Conservation (phyloP, 2,113 vertebrate species). For the Vulpes vulpes region DNA sequence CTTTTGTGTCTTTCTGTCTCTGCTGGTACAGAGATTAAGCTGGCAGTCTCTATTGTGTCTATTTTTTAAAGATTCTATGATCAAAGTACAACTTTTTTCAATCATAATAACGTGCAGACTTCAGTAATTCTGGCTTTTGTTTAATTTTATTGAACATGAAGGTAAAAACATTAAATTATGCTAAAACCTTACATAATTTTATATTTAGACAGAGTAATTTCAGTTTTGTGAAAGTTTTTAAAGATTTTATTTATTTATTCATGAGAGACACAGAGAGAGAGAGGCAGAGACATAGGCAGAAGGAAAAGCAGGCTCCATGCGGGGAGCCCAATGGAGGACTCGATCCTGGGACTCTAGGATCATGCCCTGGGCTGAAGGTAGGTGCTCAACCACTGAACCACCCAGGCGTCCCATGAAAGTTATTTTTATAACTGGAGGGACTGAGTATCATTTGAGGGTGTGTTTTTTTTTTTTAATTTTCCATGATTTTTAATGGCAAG, state of each 20-base stretch:
- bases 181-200: conserved; percentile 4
- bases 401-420: neutral
- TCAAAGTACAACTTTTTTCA: neutral
- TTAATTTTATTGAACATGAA: conserved; percentile 3
- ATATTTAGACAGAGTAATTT: neutral
- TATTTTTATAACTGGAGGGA: neutral
- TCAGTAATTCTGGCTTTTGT: neutral
- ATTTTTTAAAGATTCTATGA: neutral
- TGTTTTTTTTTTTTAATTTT: neutral
- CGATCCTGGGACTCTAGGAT: too few relatives aligned
- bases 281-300: too few relatives aligned
- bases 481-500: neutral
- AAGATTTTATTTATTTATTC: too few relatives aligned
- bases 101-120: neutral
- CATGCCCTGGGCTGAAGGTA: too few relatives aligned
- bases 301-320: too few relatives aligned
- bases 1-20: neutral
- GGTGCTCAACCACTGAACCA: too few relatives aligned
- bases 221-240: neutral
- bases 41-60: neutral
- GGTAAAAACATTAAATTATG: neutral
- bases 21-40: neutral
- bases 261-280: too few relatives aligned
- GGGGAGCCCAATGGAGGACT: too few relatives aligned
- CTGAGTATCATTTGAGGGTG: neutral